phyloP scores from a whole-genome alignment of 1,140 invertebrate species.

The Sycophaga agraensis region DNA sequence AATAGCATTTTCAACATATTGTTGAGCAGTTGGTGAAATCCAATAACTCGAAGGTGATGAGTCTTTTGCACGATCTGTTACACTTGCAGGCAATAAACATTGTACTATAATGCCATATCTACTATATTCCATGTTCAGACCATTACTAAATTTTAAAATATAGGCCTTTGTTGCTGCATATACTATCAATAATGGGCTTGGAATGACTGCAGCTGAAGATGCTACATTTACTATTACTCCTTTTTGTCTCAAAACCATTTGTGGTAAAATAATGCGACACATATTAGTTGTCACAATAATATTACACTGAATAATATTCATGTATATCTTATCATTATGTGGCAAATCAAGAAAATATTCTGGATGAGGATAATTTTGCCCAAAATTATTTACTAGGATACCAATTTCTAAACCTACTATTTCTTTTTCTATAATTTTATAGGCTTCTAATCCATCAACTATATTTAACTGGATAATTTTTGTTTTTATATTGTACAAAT shows the following conservation, averaged over 20 bases:
- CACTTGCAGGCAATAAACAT: slow-evolving; percentile 66
- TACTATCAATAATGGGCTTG: slow-evolving; percentile 62
- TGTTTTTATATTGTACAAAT: slow-evolving; percentile 66
- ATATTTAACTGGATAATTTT: slow-evolving; percentile 83
- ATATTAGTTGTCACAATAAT: slow-evolving; percentile 73
- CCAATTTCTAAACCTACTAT: slow-evolving; percentile 64
- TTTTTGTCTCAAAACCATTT: slow-evolving; percentile 64
- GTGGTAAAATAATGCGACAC: slow-evolving; percentile 69
- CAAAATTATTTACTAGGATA: slow-evolving; percentile 68
- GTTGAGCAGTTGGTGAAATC: slow-evolving; percentile 60
- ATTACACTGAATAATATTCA: slow-evolving; percentile 72
- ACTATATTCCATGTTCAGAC: slow-evolving; percentile 63
- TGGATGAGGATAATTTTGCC: slow-evolving; percentile 66
- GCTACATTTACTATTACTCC: slow-evolving; percentile 72
- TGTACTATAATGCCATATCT: slow-evolving; percentile 65
- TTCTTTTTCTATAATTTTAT: slow-evolving; percentile 58
- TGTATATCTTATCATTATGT: slow-evolving; percentile 43
- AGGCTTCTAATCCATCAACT: slow-evolving; percentile 57
- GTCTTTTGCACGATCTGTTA: slow-evolving; percentile 67
- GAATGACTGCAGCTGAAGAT: slow-evolving; percentile 61
- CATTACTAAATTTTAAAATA: slow-evolving; percentile 64
- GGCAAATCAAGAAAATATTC: slow-evolving; percentile 59
- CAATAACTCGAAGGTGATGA: slow-evolving; percentile 56
- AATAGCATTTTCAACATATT: slow-evolving; percentile 64
- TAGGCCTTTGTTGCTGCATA: slow-evolving; percentile 63